A percentile compares a stretch with the other conserved stretches of the same genome.
Evolutionary conservation across 2,797 vertebrate species (phyloP).

Genomic region (Poliocrania exsul): DNA sequence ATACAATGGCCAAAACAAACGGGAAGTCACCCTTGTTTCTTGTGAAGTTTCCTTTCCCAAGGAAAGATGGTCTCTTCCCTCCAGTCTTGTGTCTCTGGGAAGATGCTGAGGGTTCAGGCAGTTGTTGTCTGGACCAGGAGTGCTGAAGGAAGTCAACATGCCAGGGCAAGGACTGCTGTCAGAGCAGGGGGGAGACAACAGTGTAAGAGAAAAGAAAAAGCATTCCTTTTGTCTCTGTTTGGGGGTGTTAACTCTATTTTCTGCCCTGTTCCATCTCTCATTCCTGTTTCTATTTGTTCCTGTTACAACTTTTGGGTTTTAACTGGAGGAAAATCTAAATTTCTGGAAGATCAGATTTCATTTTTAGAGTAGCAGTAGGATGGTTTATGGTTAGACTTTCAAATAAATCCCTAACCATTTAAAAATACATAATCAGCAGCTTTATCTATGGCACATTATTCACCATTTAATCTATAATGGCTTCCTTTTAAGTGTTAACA

Average conservation of each 20-base stretch:
- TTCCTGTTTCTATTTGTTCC: not conserved
- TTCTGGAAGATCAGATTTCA: not conserved
- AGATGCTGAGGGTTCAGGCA: not conserved
- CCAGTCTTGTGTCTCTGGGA: not conserved
- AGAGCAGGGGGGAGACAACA: not conserved
- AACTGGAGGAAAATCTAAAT: not conserved
- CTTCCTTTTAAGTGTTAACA: not conserved
- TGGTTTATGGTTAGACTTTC: not conserved
- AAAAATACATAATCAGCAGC: constrained; percentile 16
- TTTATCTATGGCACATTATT: constrained; percentile 21
- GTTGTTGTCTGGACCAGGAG: not conserved
- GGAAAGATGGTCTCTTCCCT: not conserved
- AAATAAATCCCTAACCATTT: not conserved
- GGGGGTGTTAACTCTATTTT: not conserved
- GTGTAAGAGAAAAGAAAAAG: not conserved
- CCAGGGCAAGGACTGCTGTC: not conserved
- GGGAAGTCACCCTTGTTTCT: accelerated
- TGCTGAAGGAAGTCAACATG: not conserved
- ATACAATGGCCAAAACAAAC: not conserved
- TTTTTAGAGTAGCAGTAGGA: not conserved
- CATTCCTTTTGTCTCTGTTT: not conserved
- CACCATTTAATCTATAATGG: not conserved
- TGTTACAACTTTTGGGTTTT: not conserved
- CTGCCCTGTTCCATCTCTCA: not conserved
- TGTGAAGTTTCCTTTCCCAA: not conserved